Evolutionary conservation across 2,113 vertebrate species (phyloP), one percentile per base, ranked within the genome.

Genomic region (Glareola pratincola): DNA sequence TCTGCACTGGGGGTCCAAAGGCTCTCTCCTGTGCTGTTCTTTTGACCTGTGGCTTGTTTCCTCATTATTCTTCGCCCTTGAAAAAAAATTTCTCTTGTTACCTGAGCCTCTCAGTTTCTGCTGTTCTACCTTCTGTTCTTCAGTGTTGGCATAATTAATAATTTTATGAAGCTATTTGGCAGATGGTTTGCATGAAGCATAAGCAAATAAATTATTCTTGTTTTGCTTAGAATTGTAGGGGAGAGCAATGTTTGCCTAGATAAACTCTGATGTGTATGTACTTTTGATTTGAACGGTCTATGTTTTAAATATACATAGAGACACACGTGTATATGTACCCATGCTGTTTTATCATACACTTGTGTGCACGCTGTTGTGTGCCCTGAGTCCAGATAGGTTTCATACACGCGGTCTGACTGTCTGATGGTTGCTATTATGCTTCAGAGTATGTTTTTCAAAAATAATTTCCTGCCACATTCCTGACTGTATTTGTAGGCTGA

Each of bases 401-500:
- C 95, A 66, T 90, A 83, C 73, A 87, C 84, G 20, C 0, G 4
- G 39, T 47, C 93, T 97, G 95, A 97, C 96, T 5, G 12, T 77
- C 94, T 98, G 97, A 98, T 97, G 85, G 72, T 95, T 84, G 96
- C 90, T 94, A 93, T 98, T 98, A 97, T 97, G 98, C 97, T 97
- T 95, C 94, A 90, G 96, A 98, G 86, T 94, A 96, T 96, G 96
- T 97, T 98, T 98, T 98, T 97, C 96, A 96, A 71, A 98, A 98
- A 98, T 98, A 98, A 98, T 98, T 98, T 98, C 98, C 98, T 98
- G 98, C 96, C 97, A 95, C 98, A 98, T 98, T 98, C 98, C 98
- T 98, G 95, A 95, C 98, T 98, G 98, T 97, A 98, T 98, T 98
- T 98, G 98, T 97, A 97, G 97, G 68, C 96, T 77, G 95, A 83